Percentiles rank a stretch among this genome's conserved stretches.
phyloP scores from a whole-genome alignment of 1,140 invertebrate genomes.

The Archegozetes longisetosus region DNA sequence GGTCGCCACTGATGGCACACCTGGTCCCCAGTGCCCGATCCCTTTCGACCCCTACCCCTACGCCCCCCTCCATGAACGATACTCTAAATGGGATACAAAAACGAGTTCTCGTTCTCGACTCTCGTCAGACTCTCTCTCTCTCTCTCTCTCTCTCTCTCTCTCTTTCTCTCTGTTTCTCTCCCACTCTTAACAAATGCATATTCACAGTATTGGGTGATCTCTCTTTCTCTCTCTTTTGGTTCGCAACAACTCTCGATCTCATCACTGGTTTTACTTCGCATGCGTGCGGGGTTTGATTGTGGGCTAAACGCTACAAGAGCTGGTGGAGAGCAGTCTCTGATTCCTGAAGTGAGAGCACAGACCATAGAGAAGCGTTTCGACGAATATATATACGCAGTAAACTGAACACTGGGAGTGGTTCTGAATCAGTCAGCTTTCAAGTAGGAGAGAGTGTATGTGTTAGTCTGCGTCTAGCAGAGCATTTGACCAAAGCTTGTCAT shows the following conservation, averaged over 20 bases:
- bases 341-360: too few species aligned
- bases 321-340: too few species aligned
- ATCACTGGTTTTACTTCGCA: not conserved
- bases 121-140: not conserved
- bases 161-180: not conserved
- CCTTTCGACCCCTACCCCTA: too few species aligned
- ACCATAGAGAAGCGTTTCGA: not conserved
- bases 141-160: not conserved
- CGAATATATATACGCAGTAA: not conserved
- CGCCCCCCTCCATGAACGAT: too few species aligned
- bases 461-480: too few species aligned
- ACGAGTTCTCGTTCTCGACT: not conserved
- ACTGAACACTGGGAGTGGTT: not conserved
- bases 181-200: not conserved
- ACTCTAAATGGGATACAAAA: too few species aligned
- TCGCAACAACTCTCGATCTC: not conserved
- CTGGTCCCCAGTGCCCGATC: too few species aligned
- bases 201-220: not conserved
- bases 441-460: too few species aligned
- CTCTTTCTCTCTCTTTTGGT: not conserved
- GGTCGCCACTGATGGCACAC: too few species aligned
- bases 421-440: too few species aligned
- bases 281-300: not conserved
- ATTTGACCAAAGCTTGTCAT: too few species aligned
- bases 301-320: not conserved